Evolutionary conservation across 2,888 invertebrate genomes (phyloP).

Genomic region (Drosophila niveifrons): DNA sequence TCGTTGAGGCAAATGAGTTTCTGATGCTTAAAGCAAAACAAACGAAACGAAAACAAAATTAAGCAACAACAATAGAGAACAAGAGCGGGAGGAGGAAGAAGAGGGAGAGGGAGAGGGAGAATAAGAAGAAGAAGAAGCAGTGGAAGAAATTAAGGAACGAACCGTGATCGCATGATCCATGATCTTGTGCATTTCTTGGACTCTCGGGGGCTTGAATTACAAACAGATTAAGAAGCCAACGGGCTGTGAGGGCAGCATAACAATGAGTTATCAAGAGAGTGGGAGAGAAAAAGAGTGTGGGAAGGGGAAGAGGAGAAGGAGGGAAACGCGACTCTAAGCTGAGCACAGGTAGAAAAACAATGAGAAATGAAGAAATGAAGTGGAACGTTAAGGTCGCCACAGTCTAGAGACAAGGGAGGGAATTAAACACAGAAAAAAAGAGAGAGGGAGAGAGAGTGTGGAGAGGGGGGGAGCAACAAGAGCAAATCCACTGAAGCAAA

Average conservation of each 20-base stretch:
- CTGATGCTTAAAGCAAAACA: slow-evolving; percentile 33
- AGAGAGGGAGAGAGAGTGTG: too few relatives aligned
- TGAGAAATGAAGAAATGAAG: slow-evolving; percentile 62
- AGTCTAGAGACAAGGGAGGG: slow-evolving; percentile 3
- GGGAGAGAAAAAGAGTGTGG: background rate
- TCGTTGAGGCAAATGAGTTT: slow-evolving; percentile 48
- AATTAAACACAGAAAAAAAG: too few relatives aligned
- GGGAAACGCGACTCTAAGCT: slow-evolving; percentile 2
- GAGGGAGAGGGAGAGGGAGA: background rate
- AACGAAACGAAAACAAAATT: slow-evolving; percentile 38
- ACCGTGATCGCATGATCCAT: slow-evolving; percentile 50
- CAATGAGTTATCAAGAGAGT: slow-evolving; percentile 26
- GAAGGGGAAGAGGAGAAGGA: background rate
- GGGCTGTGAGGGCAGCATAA: slow-evolving; percentile 39
- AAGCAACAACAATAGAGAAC: background rate
- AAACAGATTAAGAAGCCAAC: slow-evolving; percentile 47
- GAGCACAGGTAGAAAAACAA: slow-evolving; percentile 51
- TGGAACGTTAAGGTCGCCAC: slow-evolving; percentile 47
- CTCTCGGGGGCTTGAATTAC: slow-evolving; percentile 58
- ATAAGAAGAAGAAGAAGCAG: background rate
- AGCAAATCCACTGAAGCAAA: background rate
- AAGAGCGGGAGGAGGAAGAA: background rate
- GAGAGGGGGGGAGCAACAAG: background rate
- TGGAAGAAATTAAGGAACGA: slow-evolving; percentile 37
- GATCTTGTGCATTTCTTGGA: slow-evolving; percentile 25